Evolutionary conservation across 2,113 vertebrate genomes (phyloP).

Genomic region (Chlorodrepanis virens): DNA sequence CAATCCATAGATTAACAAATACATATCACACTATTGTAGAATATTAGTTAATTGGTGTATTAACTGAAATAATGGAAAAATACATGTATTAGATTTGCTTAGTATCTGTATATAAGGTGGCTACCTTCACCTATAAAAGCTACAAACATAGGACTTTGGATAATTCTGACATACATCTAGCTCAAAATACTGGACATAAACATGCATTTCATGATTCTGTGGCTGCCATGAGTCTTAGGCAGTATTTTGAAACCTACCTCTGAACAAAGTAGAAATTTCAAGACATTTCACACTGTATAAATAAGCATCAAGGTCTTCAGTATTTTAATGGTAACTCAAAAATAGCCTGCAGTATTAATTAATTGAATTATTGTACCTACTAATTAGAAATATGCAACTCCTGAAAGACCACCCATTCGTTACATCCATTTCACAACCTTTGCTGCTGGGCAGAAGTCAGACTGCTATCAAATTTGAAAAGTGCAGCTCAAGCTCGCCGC

Average conservation of each 20-base stretch:
- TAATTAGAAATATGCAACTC: background rate
- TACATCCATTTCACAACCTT: background rate
- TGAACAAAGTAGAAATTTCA: background rate
- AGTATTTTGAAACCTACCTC: background rate
- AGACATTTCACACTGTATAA: background rate
- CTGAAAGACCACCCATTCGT: background rate
- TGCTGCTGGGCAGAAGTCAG: background rate
- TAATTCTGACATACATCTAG: background rate
- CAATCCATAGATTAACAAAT: background rate
- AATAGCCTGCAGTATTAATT: background rate
- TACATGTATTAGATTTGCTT: background rate
- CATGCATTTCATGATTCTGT: background rate
- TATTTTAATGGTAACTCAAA: background rate
- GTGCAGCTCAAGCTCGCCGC: accelerated
- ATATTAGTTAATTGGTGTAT: background rate
- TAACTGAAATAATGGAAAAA: background rate
- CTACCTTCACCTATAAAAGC: background rate
- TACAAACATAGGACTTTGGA: background rate
- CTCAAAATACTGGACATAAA: background rate
- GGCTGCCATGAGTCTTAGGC: background rate
- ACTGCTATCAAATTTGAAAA: background rate
- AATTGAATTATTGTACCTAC: background rate
- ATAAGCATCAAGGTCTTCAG: background rate
- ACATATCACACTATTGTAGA: background rate
- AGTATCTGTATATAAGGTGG: background rate